Evolutionary conservation across 1,140 invertebrate genomes (phyloP), one percentile per base, ranked within the genome.

Genomic region (Sipha flava): DNA sequence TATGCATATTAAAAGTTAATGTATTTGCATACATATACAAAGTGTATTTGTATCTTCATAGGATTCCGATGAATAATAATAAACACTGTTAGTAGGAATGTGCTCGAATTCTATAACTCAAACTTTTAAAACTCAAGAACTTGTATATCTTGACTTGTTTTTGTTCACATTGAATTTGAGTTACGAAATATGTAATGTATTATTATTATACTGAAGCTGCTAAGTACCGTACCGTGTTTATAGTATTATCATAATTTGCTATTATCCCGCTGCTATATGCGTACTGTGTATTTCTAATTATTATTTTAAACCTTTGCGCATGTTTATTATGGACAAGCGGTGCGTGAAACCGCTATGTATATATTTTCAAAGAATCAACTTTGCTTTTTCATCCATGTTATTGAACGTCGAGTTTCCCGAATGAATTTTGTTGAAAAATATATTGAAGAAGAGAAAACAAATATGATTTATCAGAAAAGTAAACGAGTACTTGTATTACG

Each of bases 321-420:
- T 21, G 10, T 62, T n/a, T n/a, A n/a, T 18, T n/a, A 21, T 18
- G 31, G 18, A 3, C 29, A 62, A 62, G 18, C 31, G 59, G n/a
- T 9, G 29, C 57, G 2, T 59, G 29, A 59, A 59, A 7, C 14
- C 23, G 57, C n/a, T 16, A 54, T 14, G 14, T 29, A 57, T 23
- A 29, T 16, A 57, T 57, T 23, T 23, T 6, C 3, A 40, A 21
- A 40, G 21, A n/a, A 37, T 40, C 34, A n/a, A n/a, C 64, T 66
- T 66, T 66, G 64, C 64, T 66, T 43, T 66, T 66, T 66, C 64
- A 66, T 66, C 64, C 64, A 21, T 66, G 37, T 66, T 66, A 66
- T 66, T 66, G 26, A 66, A 26, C 64, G 21, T 14, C 21, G 21
- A 23, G 37, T 66, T 66, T 66, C 6, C 2, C 10, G 64, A 40